These are phyloP conservation scores for Cheilosia grossa DNA, from an alignment of 2,888 invertebrate species.

Conservation along the genomic window DNA sequence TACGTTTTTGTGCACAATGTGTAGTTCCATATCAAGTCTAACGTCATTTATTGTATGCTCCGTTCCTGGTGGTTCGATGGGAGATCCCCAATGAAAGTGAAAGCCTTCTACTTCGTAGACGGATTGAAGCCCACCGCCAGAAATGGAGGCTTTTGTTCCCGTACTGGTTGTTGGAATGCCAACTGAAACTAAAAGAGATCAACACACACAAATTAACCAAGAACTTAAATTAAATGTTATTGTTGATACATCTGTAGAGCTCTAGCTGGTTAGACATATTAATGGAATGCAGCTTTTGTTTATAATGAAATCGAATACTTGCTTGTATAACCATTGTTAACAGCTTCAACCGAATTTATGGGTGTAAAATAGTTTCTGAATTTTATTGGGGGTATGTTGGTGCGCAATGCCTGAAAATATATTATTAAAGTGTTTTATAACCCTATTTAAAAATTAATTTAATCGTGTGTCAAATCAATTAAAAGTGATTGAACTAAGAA, in stretches of 20 bases:
- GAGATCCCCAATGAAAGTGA: slow-evolving; percentile 89
- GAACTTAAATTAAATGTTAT: neutral
- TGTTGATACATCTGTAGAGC: too few relatives aligned
- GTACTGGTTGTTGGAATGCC: slow-evolving; percentile 76
- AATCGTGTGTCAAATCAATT: neutral
- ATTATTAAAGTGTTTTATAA: neutral
- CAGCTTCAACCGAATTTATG: neutral
- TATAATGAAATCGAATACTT: slow-evolving; percentile 38
- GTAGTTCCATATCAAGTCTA: slow-evolving; percentile 86
- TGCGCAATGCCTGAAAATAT: neutral
- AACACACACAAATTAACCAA: neutral
- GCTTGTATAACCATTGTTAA: slow-evolving; percentile 88
- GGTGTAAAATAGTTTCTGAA: neutral
- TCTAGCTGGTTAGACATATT: too few relatives aligned
- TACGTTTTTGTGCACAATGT: slow-evolving; percentile 87
- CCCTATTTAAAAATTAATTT: too few relatives aligned
- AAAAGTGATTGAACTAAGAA: too few relatives aligned
- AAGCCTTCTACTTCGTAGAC: slow-evolving; percentile 78
- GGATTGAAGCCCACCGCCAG: slow-evolving; percentile 77
- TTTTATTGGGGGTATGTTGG: neutral
- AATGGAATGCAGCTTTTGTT: neutral
- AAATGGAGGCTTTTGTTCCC: slow-evolving; percentile 77
- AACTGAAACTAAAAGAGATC: slow-evolving; percentile 77
- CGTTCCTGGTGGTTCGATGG: slow-evolving; percentile 87
- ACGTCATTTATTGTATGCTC: slow-evolving; percentile 79